Conservation (phyloP, 2,113 vertebrate species). For the Bubalus kerabau region DNA sequence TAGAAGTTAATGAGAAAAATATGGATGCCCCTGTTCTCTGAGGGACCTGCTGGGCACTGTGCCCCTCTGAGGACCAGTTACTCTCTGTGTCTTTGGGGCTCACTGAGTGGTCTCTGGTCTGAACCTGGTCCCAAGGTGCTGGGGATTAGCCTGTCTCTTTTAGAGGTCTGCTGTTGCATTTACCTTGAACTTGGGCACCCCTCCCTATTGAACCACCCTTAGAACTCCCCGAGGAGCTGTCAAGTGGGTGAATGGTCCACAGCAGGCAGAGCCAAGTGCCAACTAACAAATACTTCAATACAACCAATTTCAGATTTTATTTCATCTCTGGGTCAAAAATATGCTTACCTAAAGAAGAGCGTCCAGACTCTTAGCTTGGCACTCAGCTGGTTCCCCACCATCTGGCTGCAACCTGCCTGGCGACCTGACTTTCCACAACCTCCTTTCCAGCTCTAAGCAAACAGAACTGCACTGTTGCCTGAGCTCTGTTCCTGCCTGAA, state of each 20-base stretch:
- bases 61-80: background rate
- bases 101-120: conserved; percentile 19
- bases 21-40: conserved; percentile 8
- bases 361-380: conserved; percentile 10
- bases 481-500: conserved; percentile 24
- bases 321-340: conserved; percentile 60
- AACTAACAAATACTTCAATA: conserved; percentile 36
- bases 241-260: conserved; percentile 12
- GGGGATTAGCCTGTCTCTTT: background rate
- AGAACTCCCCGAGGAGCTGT: background rate
- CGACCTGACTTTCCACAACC: conserved; percentile 54
- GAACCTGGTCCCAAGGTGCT: background rate
- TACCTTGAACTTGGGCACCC: conserved; percentile 34
- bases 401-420: conserved; percentile 58
- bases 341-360: conserved; percentile 45
- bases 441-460: conserved; percentile 45
- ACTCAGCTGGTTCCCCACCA: conserved; percentile 44
- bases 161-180: background rate
- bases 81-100: background rate
- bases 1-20: conserved; percentile 71
- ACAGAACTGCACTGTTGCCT: background rate
- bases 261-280: conserved; percentile 2
- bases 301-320: conserved; percentile 38
- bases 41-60: conserved; percentile 30
- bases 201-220: background rate